Evolutionary conservation across 2,113 vertebrate species (phyloP), one percentile per base, ranked within the genome.

Genomic region (Oncorhynchus mykiss): DNA sequence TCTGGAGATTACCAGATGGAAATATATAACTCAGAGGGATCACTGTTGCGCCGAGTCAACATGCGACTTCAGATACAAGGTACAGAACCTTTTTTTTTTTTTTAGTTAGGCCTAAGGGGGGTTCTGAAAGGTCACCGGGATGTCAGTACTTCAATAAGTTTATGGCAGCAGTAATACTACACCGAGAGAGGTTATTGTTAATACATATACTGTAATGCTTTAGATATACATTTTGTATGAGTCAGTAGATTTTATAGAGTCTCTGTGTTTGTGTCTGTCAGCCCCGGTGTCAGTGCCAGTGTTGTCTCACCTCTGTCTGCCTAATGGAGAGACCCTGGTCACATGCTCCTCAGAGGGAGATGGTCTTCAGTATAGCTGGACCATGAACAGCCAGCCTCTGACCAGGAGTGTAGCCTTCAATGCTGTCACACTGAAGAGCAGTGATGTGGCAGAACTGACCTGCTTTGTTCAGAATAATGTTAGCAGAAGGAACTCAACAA

Each of bases 341-440:
- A 73, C 70, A 62, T 89, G 87, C 54, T 83, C 76, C 48, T 78
- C 78, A 24, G 65, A 82, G 6, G 83, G 80, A 72, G 84, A 85
- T 1, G 57, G 1, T 62, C n/a, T 54, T 5, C 31, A 84, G 25
- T 66, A 1, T 34, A 79, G 4, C 22, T 64, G 72, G 18, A 75
- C 22, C 54, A 51, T 83, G 71, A 67, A 71, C 0, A 0, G 12
- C 59, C 8, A n/a, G 2, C 22, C 29, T 67, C 54, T 78, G 59
- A 25, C 39, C 4, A n/a, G 68, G 25, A 78, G 12, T 4, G 3
- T 27, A 45, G 34, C 34, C 31, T 20, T 70, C 16, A 62, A 7
- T 48, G 3, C 34, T 24, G 69, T 48, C 3, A 67, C 9, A 70
- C 59, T n/a, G 18, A 60, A 69, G n/a, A 4, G 22, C 84, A 71